phyloP scores from a whole-genome alignment of 2,797 vertebrate species.

The Takifugu rubripes region DNA sequence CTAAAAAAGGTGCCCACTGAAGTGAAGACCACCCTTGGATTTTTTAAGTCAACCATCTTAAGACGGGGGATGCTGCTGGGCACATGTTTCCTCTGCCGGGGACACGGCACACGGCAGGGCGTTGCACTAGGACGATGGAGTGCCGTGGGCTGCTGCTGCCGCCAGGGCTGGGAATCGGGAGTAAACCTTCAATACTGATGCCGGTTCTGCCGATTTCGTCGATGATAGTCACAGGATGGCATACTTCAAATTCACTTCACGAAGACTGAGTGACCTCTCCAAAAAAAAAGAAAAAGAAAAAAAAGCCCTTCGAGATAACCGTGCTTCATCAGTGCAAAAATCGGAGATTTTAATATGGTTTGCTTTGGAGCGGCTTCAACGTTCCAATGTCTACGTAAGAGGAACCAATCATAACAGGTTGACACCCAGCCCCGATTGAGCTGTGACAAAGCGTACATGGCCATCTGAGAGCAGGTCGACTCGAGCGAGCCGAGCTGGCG shows the following conservation, averaged over 20 bases:
- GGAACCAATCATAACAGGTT: not conserved
- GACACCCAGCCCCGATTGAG: slow-evolving; percentile 52
- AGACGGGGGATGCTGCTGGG: slow-evolving; percentile 38
- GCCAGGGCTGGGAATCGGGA: slow-evolving; percentile 44
- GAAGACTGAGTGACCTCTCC: slow-evolving; percentile 6
- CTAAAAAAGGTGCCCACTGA: slow-evolving; percentile 75
- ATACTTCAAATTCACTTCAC: not conserved
- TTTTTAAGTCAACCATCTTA: slow-evolving; percentile 36
- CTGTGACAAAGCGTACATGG: slow-evolving; percentile 28
- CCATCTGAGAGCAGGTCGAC: slow-evolving; percentile 32
- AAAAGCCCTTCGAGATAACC: slow-evolving; percentile 31
- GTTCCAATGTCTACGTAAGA: not conserved
- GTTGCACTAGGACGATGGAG: slow-evolving; percentile 48
- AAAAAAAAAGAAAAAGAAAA: not conserved
- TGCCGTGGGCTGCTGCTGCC: slow-evolving; percentile 42
- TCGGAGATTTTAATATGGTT: slow-evolving; percentile 1
- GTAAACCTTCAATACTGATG: slow-evolving; percentile 43
- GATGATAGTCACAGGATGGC: not conserved
- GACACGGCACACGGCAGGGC: slow-evolving; percentile 48
- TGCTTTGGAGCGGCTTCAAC: slow-evolving; percentile 2
- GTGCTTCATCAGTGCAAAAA: slow-evolving; percentile 32
- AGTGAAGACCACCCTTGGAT: slow-evolving; percentile 41
- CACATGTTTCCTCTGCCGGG: slow-evolving; percentile 32
- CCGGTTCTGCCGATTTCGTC: slow-evolving; percentile 14
- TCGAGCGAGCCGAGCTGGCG: slow-evolving; percentile 34